These are phyloP conservation scores for Acrocephalus scirpaceus DNA, from an alignment of 2,797 vertebrate species.

Conservation along the genomic window DNA sequence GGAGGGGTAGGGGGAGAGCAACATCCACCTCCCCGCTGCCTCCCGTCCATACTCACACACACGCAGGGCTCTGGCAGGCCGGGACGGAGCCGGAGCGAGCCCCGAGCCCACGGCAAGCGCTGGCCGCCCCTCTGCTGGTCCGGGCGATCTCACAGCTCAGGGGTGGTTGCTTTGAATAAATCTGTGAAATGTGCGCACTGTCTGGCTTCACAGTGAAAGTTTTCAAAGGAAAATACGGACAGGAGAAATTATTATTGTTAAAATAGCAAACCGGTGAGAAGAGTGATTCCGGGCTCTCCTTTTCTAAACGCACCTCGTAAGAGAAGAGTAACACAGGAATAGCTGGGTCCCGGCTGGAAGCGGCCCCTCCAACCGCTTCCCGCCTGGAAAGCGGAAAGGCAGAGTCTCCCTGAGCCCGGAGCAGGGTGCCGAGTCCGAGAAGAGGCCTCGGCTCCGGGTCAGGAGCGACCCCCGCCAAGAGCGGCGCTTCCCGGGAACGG, in stretches of 20 bases:
- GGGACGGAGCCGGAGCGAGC: background rate
- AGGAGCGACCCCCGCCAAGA: background rate
- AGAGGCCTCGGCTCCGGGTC: background rate
- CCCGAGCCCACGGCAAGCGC: background rate
- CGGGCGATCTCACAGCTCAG: background rate
- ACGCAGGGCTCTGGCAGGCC: background rate
- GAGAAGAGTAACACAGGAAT: background rate
- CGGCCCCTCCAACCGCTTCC: background rate
- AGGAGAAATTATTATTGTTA: background rate
- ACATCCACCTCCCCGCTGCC: background rate
- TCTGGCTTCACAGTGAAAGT: background rate
- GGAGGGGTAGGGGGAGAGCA: background rate
- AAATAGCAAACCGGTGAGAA: background rate
- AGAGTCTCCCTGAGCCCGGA: too few relatives aligned
- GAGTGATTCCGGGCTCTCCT: background rate
- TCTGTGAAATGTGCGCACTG: background rate
- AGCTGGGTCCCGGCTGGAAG: background rate
- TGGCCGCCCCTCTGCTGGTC: background rate
- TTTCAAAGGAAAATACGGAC: background rate
- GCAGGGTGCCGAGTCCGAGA: background rate
- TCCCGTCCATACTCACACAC: background rate
- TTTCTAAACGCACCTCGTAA: background rate
- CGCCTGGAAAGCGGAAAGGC: background rate
- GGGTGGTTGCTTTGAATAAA: background rate
- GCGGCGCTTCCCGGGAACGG: background rate